Percentiles rank a stretch among this genome's conserved stretches.
phyloP scores from a whole-genome alignment of 1,140 invertebrate species.

The Cepaea nemoralis region DNA sequence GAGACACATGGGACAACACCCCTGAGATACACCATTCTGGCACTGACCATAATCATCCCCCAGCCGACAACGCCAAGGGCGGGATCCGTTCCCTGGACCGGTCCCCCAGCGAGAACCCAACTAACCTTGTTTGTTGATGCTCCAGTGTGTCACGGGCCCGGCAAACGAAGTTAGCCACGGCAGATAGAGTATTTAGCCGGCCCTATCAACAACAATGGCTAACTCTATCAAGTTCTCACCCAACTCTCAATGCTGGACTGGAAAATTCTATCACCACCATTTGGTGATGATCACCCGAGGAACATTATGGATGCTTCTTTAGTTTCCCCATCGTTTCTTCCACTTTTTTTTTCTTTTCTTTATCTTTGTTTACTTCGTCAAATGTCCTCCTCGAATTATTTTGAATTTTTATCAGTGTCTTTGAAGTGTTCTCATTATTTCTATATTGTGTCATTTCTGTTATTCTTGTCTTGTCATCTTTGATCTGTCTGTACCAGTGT shows the following conservation, averaged over 20 bases:
- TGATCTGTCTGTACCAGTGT: too few species aligned
- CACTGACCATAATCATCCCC: neutral
- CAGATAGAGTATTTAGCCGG: conserved; percentile 41
- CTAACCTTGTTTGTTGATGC: conserved; percentile 37
- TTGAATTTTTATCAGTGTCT: too few species aligned
- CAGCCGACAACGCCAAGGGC: neutral
- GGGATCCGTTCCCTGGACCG: neutral
- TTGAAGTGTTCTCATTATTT: too few species aligned
- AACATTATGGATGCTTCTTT: neutral
- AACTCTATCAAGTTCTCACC: conserved; percentile 32
- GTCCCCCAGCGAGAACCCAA: neutral
- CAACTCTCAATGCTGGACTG: conserved; percentile 30
- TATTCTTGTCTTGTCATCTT: too few species aligned
- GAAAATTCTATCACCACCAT: conserved; percentile 38
- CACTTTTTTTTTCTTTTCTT: too few species aligned
- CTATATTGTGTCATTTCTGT: too few species aligned
- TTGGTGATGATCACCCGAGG: conserved; percentile 36
- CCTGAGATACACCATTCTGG: too few species aligned
- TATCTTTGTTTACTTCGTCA: neutral
- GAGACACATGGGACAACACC: too few species aligned
- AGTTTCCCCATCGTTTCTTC: too few species aligned
- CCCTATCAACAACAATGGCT: conserved; percentile 42
- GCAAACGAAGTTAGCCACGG: conserved; percentile 36
- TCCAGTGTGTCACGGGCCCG: neutral
- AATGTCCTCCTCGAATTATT: too few species aligned